Base-by-base conservation (phyloP, 1,140 invertebrate genomes). In the Nixonia krombeini region DNA sequence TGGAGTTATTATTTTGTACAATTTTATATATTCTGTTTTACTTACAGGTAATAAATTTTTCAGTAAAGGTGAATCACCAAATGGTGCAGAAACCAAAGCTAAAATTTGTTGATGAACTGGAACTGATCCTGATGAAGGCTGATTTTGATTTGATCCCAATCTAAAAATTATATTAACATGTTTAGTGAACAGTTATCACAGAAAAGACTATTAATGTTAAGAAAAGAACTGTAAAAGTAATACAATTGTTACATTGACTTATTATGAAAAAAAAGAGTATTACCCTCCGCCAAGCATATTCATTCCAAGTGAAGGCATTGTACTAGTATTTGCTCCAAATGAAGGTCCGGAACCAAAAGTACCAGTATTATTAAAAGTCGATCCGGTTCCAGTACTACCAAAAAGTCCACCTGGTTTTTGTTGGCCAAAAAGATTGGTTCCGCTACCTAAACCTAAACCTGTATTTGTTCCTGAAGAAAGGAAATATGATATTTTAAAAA, bases 1-100 rank as follows among this genome's bases (percentile, higher is more conserved):
- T n/a, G n/a, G n/a, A n/a, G n/a, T n/a, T n/a, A n/a, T n/a, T n/a
- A n/a, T n/a, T n/a, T n/a, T n/a, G n/a, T n/a, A n/a, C n/a, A n/a
- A n/a, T n/a, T n/a, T n/a, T n/a, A n/a, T 72, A 45, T 5, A 51
- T 29, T 6, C n/a, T n/a, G 12, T 4, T 17, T 25, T 44, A 81
- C 81, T 81, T 82, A 89, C 88, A 31, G 87, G 87, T 42, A 90
- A 86, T 0, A 93, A 75, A 79, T 92, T 92, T 76, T 92, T 91
- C 53, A 94, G 89, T 5, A 94, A 84, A 4, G 91, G 90, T 31
- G 90, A 91, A 78, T 93, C 91, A n/a, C 92, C 92, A 71, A 92
- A 94, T 1, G 92, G 92, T 5, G 91, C 90, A 1, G 89, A 88
- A 2, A 90, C 88, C 5, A 93, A 83, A 5, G 90, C 87, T 35